Base-by-base conservation (phyloP, 2,113 vertebrate species). In the Rhinopomastus cyanomelas region DNA sequence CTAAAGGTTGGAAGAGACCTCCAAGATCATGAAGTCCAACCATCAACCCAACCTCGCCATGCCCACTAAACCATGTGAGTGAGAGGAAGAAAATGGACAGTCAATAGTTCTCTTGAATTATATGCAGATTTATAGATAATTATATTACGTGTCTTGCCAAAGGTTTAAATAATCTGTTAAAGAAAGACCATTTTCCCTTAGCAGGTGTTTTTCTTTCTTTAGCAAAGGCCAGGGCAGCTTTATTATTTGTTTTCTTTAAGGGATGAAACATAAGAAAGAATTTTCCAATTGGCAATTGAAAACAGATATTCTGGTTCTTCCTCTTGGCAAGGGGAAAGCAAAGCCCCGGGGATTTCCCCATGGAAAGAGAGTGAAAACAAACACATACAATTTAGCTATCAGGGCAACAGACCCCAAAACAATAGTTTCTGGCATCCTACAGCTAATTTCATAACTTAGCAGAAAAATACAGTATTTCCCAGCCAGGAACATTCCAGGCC, bases 241-340 rank as follows among this genome's bases (percentile, higher is more conserved):
- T 78, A 80, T 83, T 89, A 81, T 87, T 86, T 94, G 66, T 95
- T 92, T 74, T n/a, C 83, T 89, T 91, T 74, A 67, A 59, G 55
- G 53, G 69, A 81, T 61, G 57, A 77, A 90, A 78, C 55, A 76
- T 69, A 94, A 96, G 93, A 96, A 95, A 95, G 55, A 52, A 91
- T 15, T 87, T 96, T 88, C 86, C 66, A 88, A 34, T 14, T 93
- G 86, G 77, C 80, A 90, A 88, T 86, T 88, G 62, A 80, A 81
- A 65, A 86, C 36, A 94, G 46, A 88, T 91, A 95, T 91, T 93
- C 74, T 94, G 69, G 39, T 88, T 95, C 88, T 96, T 95, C 91
- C 94, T 96, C 90, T 95, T 93, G 81, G 94, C 83, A 75, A 81
- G 88, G 55, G 51, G 80, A 95, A 91, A 79, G 51, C 66, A 88